phyloP scores from a whole-genome alignment of 1,140 invertebrate genomes.

The Agraylea sexmaculata region DNA sequence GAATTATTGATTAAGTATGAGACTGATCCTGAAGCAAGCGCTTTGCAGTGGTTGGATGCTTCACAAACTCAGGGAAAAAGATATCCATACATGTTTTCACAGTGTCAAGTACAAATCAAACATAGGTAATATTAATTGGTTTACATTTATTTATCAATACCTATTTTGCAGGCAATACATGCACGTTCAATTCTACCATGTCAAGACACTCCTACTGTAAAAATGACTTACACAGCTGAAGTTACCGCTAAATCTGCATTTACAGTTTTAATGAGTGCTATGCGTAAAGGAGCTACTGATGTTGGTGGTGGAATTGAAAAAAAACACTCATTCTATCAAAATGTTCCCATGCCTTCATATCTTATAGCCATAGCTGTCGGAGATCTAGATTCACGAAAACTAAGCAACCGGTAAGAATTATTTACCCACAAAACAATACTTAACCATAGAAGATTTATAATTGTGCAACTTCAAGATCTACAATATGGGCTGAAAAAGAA shows the following conservation, averaged over 20 bases:
- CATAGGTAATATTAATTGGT: background rate
- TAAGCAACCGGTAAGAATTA: conserved; percentile 53
- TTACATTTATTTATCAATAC: conserved; percentile 2
- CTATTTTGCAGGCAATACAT: conserved; percentile 66
- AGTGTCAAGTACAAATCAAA: conserved; percentile 60
- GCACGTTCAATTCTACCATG: conserved; percentile 80
- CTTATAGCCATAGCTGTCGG: conserved; percentile 82
- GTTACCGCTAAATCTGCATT: conserved; percentile 66
- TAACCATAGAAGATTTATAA: background rate
- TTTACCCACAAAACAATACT: background rate
- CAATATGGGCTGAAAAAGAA: conserved; percentile 83
- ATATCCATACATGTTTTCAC: conserved; percentile 84
- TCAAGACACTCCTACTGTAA: conserved; percentile 89
- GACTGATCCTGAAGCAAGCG: conserved; percentile 62
- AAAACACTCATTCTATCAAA: conserved; percentile 59
- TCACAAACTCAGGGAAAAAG: conserved; percentile 79
- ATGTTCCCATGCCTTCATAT: conserved; percentile 63
- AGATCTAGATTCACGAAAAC: conserved; percentile 57
- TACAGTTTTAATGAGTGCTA: conserved; percentile 82
- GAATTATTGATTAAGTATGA: conserved; percentile 60
- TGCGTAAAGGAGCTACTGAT: conserved; percentile 39
- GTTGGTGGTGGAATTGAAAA: conserved; percentile 30
- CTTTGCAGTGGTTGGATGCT: conserved; percentile 80
- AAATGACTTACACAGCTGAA: conserved; percentile 73
- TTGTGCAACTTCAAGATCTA: conserved; percentile 36